Evolutionary conservation across 2,797 vertebrate genomes (phyloP).

Genomic region (Tolypeutes matacus): DNA sequence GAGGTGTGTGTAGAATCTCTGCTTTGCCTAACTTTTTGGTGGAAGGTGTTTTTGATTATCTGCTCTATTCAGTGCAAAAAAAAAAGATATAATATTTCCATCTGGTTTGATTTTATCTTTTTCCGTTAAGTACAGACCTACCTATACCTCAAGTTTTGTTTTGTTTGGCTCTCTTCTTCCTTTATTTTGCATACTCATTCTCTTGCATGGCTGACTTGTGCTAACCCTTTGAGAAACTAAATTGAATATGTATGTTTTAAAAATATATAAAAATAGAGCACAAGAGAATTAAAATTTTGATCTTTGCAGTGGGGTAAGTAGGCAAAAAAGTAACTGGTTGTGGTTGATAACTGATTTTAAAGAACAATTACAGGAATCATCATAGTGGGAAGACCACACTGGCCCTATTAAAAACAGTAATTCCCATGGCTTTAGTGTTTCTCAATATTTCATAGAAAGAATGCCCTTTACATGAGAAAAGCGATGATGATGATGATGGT

Average conservation of each 20-base stretch:
- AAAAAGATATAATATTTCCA: neutral
- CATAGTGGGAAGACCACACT: neutral
- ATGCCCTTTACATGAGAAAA: neutral
- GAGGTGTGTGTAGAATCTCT: neutral
- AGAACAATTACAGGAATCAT: neutral
- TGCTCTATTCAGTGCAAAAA: neutral
- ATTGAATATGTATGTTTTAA: neutral
- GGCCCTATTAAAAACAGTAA: neutral
- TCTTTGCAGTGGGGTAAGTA: neutral
- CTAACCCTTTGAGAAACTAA: constrained; percentile 2
- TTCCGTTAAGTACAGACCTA: neutral
- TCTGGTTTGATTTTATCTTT: neutral
- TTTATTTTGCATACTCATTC: neutral
- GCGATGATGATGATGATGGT: neutral
- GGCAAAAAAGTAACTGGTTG: neutral
- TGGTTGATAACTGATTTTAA: neutral
- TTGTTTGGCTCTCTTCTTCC: neutral
- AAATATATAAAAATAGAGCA: neutral
- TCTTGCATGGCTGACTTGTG: neutral
- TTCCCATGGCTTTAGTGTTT: neutral
- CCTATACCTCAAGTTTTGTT: neutral
- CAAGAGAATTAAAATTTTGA: neutral
- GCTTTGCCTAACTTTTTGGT: constrained; percentile 26
- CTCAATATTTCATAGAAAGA: neutral
- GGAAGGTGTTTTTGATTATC: constrained; percentile 52